phyloP scores from a whole-genome alignment of 2,888 invertebrate genomes.

The Nomada goodeniana region DNA sequence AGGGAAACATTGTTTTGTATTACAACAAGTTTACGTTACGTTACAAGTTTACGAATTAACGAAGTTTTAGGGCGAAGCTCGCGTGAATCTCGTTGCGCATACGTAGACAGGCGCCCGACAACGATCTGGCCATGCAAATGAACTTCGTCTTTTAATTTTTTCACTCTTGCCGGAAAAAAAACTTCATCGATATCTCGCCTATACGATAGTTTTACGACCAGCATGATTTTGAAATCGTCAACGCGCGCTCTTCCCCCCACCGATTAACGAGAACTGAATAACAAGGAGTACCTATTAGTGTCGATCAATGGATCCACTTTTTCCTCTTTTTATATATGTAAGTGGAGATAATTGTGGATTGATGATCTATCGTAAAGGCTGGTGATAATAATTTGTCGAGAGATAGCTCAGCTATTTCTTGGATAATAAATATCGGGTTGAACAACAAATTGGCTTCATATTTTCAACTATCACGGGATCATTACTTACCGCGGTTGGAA shows the following conservation, averaged over 20 bases:
- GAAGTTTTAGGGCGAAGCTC: not conserved
- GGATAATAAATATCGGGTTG: not conserved
- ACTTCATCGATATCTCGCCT: conserved; percentile 1
- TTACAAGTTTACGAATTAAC: not conserved
- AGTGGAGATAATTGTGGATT: not conserved
- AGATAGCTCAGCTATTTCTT: not conserved
- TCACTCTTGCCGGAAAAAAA: not conserved
- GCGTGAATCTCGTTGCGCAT: not conserved
- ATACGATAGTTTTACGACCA: not conserved
- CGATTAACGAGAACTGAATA: not conserved
- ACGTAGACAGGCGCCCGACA: conserved; percentile 7
- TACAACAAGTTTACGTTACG: too few relatives aligned
- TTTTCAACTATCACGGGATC: too few relatives aligned
- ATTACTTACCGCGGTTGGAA: too few relatives aligned
- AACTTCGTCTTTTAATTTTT: not conserved
- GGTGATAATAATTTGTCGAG: not conserved
- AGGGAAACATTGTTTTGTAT: too few relatives aligned
- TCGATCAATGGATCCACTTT: not conserved
- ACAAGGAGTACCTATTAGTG: not conserved
- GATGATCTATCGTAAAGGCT: not conserved
- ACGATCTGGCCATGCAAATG: conserved; percentile 19
- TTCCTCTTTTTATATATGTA: not conserved
- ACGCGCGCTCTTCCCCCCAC: not conserved
- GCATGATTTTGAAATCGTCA: not conserved
- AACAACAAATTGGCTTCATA: too few relatives aligned